Evolutionary conservation across 2,113 vertebrate genomes (phyloP).

Genomic region (Origma solitaria): DNA sequence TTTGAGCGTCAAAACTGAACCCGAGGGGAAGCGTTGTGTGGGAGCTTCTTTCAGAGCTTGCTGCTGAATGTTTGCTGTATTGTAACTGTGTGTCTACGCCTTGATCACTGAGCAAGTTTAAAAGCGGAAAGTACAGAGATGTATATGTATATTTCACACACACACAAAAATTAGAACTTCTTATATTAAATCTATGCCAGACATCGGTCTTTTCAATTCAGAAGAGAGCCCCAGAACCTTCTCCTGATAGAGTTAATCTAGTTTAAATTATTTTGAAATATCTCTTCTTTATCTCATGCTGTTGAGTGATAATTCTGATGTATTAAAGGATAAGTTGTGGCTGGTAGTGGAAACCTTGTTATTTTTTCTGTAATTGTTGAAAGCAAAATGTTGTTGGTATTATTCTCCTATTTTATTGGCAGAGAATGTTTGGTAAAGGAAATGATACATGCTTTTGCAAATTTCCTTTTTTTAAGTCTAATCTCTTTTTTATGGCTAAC

Average conservation of each 20-base stretch:
- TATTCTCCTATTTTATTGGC: neutral
- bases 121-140: neutral
- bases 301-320: neutral
- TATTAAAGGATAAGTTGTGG: neutral
- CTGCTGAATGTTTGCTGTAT: neutral
- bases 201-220: neutral
- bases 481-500: neutral
- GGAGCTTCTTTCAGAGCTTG: neutral
- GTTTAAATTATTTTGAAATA: neutral
- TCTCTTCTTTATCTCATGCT: neutral
- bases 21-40: no score
- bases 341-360: neutral
- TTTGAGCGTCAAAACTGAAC: neutral
- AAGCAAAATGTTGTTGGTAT: neutral
- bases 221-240: neutral
- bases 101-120: no score
- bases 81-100: neutral
- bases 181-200: neutral
- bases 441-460: neutral
- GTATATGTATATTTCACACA: accelerated
- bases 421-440: neutral
- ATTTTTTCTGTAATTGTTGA: neutral
- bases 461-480: neutral
- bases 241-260: neutral
- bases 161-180: accelerated